Conservation (phyloP, 2,113 vertebrate genomes). For the Sturnus vulgaris region DNA sequence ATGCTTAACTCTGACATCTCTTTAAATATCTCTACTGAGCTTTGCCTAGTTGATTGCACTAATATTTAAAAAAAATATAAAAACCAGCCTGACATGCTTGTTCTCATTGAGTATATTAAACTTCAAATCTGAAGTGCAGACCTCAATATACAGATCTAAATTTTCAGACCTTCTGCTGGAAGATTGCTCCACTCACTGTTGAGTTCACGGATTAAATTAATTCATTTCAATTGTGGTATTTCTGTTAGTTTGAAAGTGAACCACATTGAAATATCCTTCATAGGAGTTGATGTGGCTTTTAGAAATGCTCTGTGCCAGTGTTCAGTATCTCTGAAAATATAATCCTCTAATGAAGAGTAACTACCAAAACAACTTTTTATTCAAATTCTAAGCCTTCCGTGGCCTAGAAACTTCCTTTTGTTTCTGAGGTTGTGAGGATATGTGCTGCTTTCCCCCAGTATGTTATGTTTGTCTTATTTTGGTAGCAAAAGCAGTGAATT, state of each 20-base stretch:
- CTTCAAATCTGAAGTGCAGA: neutral
- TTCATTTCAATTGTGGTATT: neutral
- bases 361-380: neutral
- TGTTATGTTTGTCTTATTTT: neutral
- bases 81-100: fast-evolving
- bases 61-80: neutral
- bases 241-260: neutral
- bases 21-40: neutral
- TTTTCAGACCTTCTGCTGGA: neutral
- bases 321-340: neutral
- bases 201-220: neutral
- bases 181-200: neutral
- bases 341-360: neutral
- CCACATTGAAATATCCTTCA: neutral
- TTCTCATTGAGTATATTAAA: neutral
- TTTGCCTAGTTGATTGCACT: neutral
- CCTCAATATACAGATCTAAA: neutral
- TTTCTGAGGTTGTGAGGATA: neutral
- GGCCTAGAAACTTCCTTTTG: neutral
- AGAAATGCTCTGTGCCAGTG: neutral
- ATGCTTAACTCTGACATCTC: neutral
- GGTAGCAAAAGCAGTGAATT: neutral
- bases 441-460: neutral
- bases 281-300: neutral
- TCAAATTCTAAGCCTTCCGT: neutral